A percentile compares a stretch with the other conserved stretches of the same genome.
These are phyloP conservation scores for Limanda limanda DNA, from an alignment of 2,113 vertebrate genomes.

Conservation along the genomic window DNA sequence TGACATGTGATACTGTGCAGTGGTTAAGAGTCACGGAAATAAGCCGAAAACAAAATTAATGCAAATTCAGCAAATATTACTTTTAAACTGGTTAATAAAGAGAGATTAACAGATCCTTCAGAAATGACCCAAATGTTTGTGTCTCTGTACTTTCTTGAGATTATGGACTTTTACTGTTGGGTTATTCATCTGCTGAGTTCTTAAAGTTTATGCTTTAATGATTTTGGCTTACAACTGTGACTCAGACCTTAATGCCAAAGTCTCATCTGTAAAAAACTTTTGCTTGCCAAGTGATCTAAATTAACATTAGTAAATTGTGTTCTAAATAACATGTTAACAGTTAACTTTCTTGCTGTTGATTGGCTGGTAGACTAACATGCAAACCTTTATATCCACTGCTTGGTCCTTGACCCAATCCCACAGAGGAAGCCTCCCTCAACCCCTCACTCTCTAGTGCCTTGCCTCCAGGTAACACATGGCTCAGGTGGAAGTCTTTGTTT, in stretches of 20 bases:
- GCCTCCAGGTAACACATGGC: constrained; percentile 80
- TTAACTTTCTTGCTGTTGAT: constrained; percentile 40
- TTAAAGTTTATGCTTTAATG: too few relatives aligned
- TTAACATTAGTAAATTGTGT: neutral
- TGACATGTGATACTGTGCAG: too few relatives aligned
- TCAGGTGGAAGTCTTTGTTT: constrained; percentile 16
- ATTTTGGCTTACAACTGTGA: too few relatives aligned
- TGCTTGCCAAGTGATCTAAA: neutral
- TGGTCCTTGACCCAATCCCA: constrained; percentile 58
- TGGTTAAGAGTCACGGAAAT: too few relatives aligned
- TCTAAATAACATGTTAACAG: constrained; percentile 23
- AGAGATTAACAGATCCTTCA: too few relatives aligned
- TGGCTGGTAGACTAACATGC: constrained; percentile 69
- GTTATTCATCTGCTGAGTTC: too few relatives aligned
- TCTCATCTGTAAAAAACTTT: neutral
- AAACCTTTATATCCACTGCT: constrained; percentile 73
- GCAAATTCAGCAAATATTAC: too few relatives aligned
- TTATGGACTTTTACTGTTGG: too few relatives aligned
- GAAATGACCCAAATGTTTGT: too few relatives aligned
- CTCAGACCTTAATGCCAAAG: neutral
- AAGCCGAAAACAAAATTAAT: too few relatives aligned
- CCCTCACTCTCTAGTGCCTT: constrained; percentile 82
- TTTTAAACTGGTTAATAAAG: too few relatives aligned
- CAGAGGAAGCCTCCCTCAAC: constrained; percentile 81
- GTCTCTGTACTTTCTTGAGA: too few relatives aligned